These are phyloP conservation scores for Eumeta japonica DNA, from an alignment of 1,140 invertebrate genomes.

Conservation along the genomic window DNA sequence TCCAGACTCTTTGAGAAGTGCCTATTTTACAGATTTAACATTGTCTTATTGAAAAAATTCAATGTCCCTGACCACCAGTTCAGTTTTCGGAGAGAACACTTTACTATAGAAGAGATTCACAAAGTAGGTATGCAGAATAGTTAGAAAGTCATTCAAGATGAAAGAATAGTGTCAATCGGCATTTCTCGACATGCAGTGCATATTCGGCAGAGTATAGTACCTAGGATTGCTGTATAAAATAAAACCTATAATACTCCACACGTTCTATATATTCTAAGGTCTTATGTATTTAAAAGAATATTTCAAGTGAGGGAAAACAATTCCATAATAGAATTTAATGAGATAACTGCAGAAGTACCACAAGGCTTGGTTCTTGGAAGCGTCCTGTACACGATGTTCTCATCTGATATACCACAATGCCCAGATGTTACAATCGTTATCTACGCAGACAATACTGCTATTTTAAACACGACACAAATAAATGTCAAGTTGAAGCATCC, in stretches of 20 bases:
- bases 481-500: not conserved
- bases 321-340: not conserved
- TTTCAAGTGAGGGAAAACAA: conserved; percentile 1
- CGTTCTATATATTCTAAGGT: not conserved
- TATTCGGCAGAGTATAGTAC: not conserved
- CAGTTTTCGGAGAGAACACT: too few relatives aligned
- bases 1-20: conserved; percentile 3
- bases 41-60: not conserved
- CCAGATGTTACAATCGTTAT: conserved; percentile 2
- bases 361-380: conserved; percentile 3
- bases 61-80: too few relatives aligned
- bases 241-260: not conserved
- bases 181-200: conserved; percentile 2
- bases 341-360: too few relatives aligned
- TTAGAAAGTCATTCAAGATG: not conserved
- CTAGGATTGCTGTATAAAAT: conserved; percentile 1
- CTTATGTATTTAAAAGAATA: too few relatives aligned
- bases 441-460: conserved; percentile 5
- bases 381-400: conserved; percentile 3
- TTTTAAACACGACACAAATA: conserved; percentile 1
- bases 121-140: not conserved
- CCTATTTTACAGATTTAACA: not conserved
- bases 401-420: conserved; percentile 2
- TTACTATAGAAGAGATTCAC: conserved; percentile 1
- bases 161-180: conserved; percentile 1